Conservation (phyloP, 2,888 invertebrate species). For the Cetonia aurata region DNA sequence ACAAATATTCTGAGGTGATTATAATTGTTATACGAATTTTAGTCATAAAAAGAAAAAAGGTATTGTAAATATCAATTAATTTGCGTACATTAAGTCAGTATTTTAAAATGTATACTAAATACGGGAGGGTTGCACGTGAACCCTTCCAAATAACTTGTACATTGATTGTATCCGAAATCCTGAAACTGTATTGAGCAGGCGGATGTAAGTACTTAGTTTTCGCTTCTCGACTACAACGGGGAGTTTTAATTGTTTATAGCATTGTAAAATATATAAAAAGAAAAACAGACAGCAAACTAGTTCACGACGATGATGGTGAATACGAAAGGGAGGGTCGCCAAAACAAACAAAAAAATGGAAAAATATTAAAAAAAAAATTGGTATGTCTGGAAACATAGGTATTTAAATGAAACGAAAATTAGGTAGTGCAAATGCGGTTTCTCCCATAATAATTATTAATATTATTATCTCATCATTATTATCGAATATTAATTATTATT, state of each 20-base stretch:
- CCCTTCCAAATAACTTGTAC: constrained; percentile 31
- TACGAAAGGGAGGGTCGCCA: not conserved
- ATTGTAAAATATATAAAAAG: constrained; percentile 37
- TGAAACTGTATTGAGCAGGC: constrained; percentile 11
- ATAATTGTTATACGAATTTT: constrained; percentile 67
- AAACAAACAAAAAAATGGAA: not conserved
- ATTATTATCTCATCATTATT: constrained; percentile 18
- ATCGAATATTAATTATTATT: constrained; percentile 47
- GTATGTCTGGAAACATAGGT: constrained; percentile 50
- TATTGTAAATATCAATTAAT: constrained; percentile 59
- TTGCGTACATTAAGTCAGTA: constrained; percentile 63
- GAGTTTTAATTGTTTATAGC: constrained; percentile 46
- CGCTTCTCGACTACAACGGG: constrained; percentile 41
- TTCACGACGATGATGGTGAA: constrained; percentile 56
- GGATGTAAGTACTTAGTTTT: constrained; percentile 45
- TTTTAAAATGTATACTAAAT: constrained; percentile 62
- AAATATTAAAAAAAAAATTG: constrained; percentile 10
- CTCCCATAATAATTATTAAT: constrained; percentile 39
- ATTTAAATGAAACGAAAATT: constrained; percentile 46
- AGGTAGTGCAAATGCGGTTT: constrained; percentile 53
- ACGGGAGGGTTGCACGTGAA: constrained; percentile 35
- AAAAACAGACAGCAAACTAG: constrained; percentile 53
- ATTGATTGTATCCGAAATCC: constrained; percentile 26
- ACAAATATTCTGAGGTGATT: constrained; percentile 64
- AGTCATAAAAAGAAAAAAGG: constrained; percentile 57